A percentile compares a stretch with the other conserved stretches of the same genome.
phyloP scores from a whole-genome alignment of 2,113 vertebrate genomes.

The Copsychus sechellarum region DNA sequence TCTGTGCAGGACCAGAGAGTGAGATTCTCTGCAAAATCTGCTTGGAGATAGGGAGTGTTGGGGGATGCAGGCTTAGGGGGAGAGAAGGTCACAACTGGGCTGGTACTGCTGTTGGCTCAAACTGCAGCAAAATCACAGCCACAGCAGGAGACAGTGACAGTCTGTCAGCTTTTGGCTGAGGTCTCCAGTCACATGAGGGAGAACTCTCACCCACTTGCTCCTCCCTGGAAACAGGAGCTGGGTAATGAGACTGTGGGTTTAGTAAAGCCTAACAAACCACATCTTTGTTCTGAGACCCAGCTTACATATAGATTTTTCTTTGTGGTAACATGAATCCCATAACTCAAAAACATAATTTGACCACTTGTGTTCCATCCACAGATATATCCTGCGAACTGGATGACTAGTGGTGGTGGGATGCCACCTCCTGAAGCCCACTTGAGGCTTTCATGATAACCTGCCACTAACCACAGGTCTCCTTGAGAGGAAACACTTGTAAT shows the following conservation, averaged over 20 bases:
- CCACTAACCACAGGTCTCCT: not conserved
- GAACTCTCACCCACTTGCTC: not conserved
- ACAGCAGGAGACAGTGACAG: not conserved
- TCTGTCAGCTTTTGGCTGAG: not conserved
- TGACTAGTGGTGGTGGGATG: not conserved
- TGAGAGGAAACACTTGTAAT: not conserved
- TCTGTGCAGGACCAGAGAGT: constrained; percentile 41
- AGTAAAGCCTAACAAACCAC: not conserved
- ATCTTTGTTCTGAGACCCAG: not conserved
- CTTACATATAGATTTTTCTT: not conserved
- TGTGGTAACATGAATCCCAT: not conserved
- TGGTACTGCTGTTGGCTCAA: not conserved
- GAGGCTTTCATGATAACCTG: not conserved
- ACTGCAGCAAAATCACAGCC: not conserved
- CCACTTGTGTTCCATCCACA: not conserved
- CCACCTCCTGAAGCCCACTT: not conserved
- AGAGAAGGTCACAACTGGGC: not conserved
- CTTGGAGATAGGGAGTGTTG: not conserved
- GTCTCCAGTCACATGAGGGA: not conserved
- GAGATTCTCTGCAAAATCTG: not conserved
- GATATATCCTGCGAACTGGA: not conserved
- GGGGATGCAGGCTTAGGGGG: not conserved
- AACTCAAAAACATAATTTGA: not conserved
- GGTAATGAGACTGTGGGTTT: not conserved
- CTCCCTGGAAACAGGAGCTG: not conserved